phyloP scores from a whole-genome alignment of 2,888 invertebrate genomes.

The Aleiodes testaceus region DNA sequence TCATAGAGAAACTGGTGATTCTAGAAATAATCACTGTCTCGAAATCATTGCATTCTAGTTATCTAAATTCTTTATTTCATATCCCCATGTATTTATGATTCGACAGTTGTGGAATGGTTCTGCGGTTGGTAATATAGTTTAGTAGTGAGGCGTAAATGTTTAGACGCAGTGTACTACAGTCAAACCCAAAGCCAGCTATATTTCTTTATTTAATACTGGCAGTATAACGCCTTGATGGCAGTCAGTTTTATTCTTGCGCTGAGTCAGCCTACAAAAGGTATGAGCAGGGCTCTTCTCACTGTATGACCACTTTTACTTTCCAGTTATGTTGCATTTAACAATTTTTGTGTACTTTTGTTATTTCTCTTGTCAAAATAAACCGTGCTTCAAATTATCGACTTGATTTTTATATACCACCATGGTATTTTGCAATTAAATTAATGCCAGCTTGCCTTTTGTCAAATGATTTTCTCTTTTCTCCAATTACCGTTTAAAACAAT shows the following conservation, averaged over 20 bases:
- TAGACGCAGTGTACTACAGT: conserved; percentile 59
- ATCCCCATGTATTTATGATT: conserved; percentile 20
- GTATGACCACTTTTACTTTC: conserved; percentile 26
- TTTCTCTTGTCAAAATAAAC: conserved; percentile 8
- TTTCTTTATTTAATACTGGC: conserved; percentile 70
- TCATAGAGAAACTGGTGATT: conserved; percentile 45
- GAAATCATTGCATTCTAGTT: conserved; percentile 53
- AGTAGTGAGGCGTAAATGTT: conserved; percentile 66
- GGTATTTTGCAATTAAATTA: background rate
- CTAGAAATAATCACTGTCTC: conserved; percentile 70
- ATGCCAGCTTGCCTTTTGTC: conserved; percentile 14
- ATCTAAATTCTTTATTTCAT: conserved; percentile 9
- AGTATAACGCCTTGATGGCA: conserved; percentile 66
- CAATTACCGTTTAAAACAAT: conserved; percentile 53
- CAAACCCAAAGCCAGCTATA: conserved; percentile 65
- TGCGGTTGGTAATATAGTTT: conserved; percentile 68
- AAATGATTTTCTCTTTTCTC: conserved; percentile 37
- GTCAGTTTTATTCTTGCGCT: conserved; percentile 67
- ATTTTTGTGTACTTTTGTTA: conserved; percentile 8
- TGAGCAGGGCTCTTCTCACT: conserved; percentile 14
- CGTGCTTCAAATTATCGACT: background rate
- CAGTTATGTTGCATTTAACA: background rate
- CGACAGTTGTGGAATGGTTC: conserved; percentile 50
- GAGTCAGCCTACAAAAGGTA: conserved; percentile 62
- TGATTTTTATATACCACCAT: too few species aligned